Conservation (phyloP, 2,113 vertebrate species). For the Oreamnos americanus region DNA sequence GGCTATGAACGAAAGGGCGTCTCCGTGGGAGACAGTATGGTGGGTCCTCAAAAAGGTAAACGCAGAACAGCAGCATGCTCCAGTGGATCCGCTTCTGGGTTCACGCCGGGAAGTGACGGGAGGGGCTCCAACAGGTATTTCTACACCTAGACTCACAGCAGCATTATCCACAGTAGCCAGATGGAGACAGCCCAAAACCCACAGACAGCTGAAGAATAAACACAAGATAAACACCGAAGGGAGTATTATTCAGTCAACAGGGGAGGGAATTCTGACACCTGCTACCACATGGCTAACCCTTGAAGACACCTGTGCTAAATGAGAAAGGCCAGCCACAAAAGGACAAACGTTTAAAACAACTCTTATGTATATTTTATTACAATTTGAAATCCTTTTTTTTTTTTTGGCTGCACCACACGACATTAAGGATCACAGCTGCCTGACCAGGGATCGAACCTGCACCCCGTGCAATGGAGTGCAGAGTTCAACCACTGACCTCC, state of each 20-base stretch:
- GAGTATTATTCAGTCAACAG: neutral
- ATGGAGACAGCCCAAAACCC: neutral
- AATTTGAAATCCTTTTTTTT: neutral
- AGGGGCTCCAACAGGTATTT: neutral
- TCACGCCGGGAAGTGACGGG: neutral
- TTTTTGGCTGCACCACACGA: neutral
- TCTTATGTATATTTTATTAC: neutral
- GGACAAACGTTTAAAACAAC: neutral
- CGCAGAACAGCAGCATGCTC: neutral
- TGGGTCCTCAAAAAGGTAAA: neutral
- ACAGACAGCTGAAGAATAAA: neutral
- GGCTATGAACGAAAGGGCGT: neutral
- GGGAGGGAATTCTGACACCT: neutral
- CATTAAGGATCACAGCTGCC: neutral
- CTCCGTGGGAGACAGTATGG: accelerated
- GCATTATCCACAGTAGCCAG: neutral
- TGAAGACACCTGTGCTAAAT: neutral
- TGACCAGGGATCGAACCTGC: neutral
- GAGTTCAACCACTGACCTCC: neutral
- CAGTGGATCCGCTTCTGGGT: neutral
- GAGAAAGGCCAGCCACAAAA: neutral
- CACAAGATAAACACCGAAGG: accelerated
- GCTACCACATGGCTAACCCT: neutral
- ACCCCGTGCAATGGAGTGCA: neutral
- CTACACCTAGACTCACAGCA: neutral